A percentile compares a stretch with the other conserved stretches of the same genome.
phyloP scores from a whole-genome alignment of 2,113 vertebrate species.

The Eudyptes chrysolophus region DNA sequence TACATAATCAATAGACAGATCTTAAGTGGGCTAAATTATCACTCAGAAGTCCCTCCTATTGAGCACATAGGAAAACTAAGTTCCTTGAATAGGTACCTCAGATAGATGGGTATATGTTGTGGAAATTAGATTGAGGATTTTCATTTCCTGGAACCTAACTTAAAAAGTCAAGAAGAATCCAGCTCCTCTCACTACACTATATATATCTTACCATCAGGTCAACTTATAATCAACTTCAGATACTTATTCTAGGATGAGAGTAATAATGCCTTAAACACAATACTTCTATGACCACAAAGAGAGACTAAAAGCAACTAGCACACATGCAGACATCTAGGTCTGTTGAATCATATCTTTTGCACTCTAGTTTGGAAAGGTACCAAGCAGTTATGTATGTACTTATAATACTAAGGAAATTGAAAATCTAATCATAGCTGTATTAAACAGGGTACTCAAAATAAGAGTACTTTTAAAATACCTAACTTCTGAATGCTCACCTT shows the following conservation, averaged over 20 bases:
- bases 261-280: neutral
- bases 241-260: neutral
- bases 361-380: neutral
- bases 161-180: neutral
- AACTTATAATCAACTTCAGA: neutral
- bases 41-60: neutral
- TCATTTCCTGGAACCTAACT: neutral
- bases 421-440: neutral
- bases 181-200: neutral
- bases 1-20: neutral
- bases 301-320: neutral
- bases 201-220: neutral
- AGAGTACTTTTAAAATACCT: neutral
- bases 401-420: neutral
- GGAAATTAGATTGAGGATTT: neutral
- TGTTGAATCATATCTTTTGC: neutral
- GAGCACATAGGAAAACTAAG: neutral
- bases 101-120: neutral
- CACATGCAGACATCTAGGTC: neutral
- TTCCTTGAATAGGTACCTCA: neutral
- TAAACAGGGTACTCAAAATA: neutral
- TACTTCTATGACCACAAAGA: neutral
- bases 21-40: neutral
- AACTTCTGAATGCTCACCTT: neutral
- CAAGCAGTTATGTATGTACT: neutral